Evolutionary conservation across 1,140 invertebrate genomes (phyloP).

Genomic region (Frieseomelitta varia): DNA sequence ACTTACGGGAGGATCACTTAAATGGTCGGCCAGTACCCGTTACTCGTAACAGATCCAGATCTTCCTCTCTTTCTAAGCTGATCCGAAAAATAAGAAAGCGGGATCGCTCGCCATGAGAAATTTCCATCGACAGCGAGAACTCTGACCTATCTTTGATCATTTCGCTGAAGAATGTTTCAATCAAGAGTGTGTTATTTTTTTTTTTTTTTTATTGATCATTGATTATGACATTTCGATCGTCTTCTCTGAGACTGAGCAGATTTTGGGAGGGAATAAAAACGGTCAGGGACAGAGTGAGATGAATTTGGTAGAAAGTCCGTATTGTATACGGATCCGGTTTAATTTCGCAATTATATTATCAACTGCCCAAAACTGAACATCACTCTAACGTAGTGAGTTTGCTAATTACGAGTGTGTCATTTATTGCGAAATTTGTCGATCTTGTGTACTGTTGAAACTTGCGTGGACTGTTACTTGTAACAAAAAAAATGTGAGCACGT

Average conservation of each 20-base stretch:
- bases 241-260: background rate
- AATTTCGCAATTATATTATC: background rate
- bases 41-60: conserved; percentile 60
- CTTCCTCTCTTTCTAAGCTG: conserved; percentile 36
- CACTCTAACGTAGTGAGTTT: too few species aligned
- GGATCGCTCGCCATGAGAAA: background rate
- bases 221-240: background rate
- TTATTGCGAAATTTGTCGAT: too few species aligned
- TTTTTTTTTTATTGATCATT: too few species aligned
- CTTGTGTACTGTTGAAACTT: too few species aligned
- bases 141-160: background rate
- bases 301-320: conserved; percentile 10
- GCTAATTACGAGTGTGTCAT: too few species aligned
- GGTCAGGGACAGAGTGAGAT: background rate
- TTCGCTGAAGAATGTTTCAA: too few species aligned
- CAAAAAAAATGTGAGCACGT: too few species aligned
- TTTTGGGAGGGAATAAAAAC: background rate
- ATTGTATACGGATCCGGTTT: conserved; percentile 17
- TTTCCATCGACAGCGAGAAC: background rate
- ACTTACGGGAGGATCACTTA: conserved; percentile 21
- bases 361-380: background rate
- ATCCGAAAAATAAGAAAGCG: conserved; percentile 17
- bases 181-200: background rate
- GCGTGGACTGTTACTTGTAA: too few species aligned
- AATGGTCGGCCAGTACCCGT: conserved; percentile 54